Evolutionary conservation across 1,140 invertebrate species (phyloP), one percentile per base, ranked within the genome.

Genomic region (Colletes gigas): DNA sequence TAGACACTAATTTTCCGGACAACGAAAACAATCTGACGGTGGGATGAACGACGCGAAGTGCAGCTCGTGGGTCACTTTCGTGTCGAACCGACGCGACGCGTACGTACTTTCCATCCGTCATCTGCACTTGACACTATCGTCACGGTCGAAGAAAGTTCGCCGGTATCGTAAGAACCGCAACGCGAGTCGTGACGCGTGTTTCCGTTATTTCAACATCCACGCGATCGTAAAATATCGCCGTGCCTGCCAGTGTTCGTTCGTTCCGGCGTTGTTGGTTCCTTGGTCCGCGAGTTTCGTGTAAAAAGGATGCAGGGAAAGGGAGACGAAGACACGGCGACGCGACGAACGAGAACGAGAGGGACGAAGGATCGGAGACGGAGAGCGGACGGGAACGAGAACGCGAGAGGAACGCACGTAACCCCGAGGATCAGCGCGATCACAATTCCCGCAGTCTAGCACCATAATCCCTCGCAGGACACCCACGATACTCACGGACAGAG

Each of bases 121-220:
- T 82, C 60, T 67, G 60, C 54, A n/a, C 19, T 69, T 78, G 74
- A 78, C 74, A 71, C 44, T 78, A 70, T 78, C 80, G 57, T 44
- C n/a, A 63, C 30, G 41, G 54, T n/a, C 5, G 8, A 50, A 81
- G 65, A 39, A 82, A 82, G 30, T 63, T 5, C 57, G 39, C 14
- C 50, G 55, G 66, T 70, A 57, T 78, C 60, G 52, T 59, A 50
- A 62, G 8, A 21, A 57, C 47, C 50, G 19, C 50, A 39, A 41
- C 30, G 30, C 66, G 21, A 52, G 17, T 15, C 12, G 59, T 8
- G 15, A 65, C 17, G 17, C 15, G 47, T 12, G 3, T 30, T 57
- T 19, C 59, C 57, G 57, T 73, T 68, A 69, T 71, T 70, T 80
- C 68, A 69, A 70, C 73, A 79, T 74, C 59, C 65, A 65, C 12